Evolutionary conservation across 2,113 vertebrate genomes (phyloP).

Genomic region (Thalassarche chlororhynchos): DNA sequence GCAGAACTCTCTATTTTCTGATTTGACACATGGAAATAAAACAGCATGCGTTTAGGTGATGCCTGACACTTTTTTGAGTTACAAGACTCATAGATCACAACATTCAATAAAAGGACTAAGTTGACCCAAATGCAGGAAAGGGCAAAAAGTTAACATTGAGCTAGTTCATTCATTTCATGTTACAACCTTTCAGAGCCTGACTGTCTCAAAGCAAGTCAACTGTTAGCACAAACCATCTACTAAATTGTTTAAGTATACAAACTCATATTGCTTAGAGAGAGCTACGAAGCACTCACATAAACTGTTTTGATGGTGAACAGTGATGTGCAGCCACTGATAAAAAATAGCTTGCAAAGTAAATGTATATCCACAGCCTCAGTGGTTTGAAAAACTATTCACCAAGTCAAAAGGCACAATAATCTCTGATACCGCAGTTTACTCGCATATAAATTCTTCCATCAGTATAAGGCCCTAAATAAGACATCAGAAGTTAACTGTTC

Average conservation of each 20-base stretch:
- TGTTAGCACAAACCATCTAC: neutral
- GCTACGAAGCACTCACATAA: slow-evolving; percentile 4
- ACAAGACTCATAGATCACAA: neutral
- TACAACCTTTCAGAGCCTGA: neutral
- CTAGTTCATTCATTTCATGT: neutral
- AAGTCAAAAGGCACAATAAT: neutral
- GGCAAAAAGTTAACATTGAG: slow-evolving; percentile 5
- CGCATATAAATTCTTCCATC: neutral
- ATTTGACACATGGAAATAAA: neutral
- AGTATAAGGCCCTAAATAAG: neutral
- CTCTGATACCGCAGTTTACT: neutral
- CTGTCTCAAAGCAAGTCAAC: slow-evolving; percentile 17
- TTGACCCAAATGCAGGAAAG: neutral
- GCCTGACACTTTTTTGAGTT: neutral
- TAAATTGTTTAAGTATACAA: slow-evolving; percentile 10
- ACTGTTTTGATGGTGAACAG: neutral
- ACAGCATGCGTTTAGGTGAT: neutral
- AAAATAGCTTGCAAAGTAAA: neutral
- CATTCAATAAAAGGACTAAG: neutral
- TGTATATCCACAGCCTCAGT: neutral
- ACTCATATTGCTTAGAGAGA: neutral
- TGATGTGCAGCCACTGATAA: neutral
- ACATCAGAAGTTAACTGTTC: neutral
- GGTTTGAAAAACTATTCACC: neutral
- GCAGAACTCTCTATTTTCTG: neutral